Evolutionary conservation across 2,797 vertebrate genomes (phyloP), one percentile per base, ranked within the genome.

Genomic region (Morus bassanus): DNA sequence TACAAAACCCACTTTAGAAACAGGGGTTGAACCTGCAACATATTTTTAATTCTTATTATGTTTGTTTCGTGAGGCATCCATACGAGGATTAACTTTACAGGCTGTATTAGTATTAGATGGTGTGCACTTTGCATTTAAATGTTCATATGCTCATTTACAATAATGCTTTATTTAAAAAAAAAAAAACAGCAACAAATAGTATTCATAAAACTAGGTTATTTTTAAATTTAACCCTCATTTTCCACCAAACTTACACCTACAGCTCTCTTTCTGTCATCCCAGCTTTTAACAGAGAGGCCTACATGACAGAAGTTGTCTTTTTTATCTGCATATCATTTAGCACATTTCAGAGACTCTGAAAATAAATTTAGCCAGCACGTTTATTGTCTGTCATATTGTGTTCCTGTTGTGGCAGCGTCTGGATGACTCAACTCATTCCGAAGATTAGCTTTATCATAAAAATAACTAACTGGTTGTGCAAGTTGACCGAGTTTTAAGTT

Each of bases 391-490:
- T 85, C 70, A 43, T 70, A 25, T 35, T 43, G 81, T 46, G 68
- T 78, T 81, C 46, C 72, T 91, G 84, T 85, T 88, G 76, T 33
- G 73, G 86, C 91, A 88, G 81, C 28, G 43, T 77, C 91, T 80
- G 72, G 59, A 45, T 94, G 91, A 96, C 70, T 85, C 92, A 81
- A 33, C 5, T 89, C 50, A 51, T 69, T 56, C 64, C 31, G 53
- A 69, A 48, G 78, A 89, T 93, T 25, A 75, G 45, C 64, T 25
- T 69, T 93, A 85, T 95, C 84, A 61, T 74, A 75, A 85, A 94
- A 85, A 73, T 83, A 84, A 92, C 84, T 31, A 84, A 89, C 91
- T 73, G 92, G 87, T 89, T 53, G 25, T 78, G 65, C 91, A 43
- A 94, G 92, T 50, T 56, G 81, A 22, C 95, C 77, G 68, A 91